Evolutionary conservation across 1,140 invertebrate genomes (phyloP).

Genomic region (Colletes latitarsis): DNA sequence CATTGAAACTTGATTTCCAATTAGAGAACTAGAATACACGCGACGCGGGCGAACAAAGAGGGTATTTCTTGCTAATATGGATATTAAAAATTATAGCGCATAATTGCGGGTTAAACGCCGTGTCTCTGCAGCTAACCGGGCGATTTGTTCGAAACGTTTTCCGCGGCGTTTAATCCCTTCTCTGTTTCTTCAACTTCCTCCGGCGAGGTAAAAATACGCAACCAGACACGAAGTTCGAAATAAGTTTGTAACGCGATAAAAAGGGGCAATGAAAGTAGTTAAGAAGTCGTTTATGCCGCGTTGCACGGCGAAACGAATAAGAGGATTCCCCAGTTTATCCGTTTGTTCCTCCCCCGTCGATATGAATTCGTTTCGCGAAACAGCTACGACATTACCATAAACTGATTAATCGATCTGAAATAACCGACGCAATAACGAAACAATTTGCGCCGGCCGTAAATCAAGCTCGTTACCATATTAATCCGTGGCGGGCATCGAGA

Average conservation of each 20-base stretch:
- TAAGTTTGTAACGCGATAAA: neutral
- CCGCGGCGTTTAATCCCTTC: too few species aligned
- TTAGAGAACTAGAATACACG: too few species aligned
- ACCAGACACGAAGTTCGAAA: neutral
- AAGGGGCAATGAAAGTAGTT: neutral
- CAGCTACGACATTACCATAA: slow-evolving; percentile 36
- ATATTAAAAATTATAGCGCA: too few species aligned
- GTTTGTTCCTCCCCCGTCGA: neutral
- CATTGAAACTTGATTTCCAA: too few species aligned
- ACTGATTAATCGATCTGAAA: slow-evolving; percentile 57
- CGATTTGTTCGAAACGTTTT: too few species aligned
- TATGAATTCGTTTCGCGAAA: slow-evolving; percentile 3
- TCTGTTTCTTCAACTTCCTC: too few species aligned
- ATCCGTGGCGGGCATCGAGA: slow-evolving; percentile 27
- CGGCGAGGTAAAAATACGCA: neutral
- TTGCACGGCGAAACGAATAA: neutral
- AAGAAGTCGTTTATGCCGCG: neutral
- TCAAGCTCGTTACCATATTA: slow-evolving; percentile 61
- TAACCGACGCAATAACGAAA: slow-evolving; percentile 51
- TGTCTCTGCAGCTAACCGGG: too few species aligned
- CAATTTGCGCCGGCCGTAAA: slow-evolving; percentile 57
- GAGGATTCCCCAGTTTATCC: neutral
- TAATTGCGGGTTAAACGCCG: too few species aligned
- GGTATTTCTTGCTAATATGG: too few species aligned
- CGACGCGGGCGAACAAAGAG: too few species aligned